Evolutionary conservation across 2,113 vertebrate species (phyloP).

Genomic region (Octodon degus): DNA sequence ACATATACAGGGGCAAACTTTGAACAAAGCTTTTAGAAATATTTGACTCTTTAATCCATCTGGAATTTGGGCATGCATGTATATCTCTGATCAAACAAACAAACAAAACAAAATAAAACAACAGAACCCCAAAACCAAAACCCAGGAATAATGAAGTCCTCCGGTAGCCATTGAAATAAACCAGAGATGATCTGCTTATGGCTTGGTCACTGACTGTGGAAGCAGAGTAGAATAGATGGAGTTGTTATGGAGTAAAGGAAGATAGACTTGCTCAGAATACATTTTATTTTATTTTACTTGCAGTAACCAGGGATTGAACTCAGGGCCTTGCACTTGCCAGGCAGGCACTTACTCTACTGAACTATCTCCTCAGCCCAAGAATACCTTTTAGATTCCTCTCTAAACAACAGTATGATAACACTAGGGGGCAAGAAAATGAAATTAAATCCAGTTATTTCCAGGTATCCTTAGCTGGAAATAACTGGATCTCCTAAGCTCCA

Average conservation of each 20-base stretch:
- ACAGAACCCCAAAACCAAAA: neutral
- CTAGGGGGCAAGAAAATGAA: neutral
- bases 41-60: constrained; percentile 13
- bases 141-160: neutral
- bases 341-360: too few relatives aligned
- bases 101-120: neutral
- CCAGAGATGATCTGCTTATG: neutral
- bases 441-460: too few relatives aligned
- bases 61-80: neutral
- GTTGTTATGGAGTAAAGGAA: neutral
- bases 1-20: neutral
- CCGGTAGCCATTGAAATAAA: neutral
- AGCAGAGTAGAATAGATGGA: neutral
- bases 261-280: neutral
- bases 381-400: neutral
- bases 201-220: neutral
- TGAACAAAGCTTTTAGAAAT: neutral
- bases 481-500: neutral
- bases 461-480: neutral
- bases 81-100: neutral
- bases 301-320: too few relatives aligned
- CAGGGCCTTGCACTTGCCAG: too few relatives aligned
- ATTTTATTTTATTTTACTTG: neutral
- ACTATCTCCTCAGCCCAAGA: neutral
- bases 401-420: neutral